Base-by-base conservation (phyloP, 1,140 invertebrate genomes). In the Drosophila navojoa region DNA sequence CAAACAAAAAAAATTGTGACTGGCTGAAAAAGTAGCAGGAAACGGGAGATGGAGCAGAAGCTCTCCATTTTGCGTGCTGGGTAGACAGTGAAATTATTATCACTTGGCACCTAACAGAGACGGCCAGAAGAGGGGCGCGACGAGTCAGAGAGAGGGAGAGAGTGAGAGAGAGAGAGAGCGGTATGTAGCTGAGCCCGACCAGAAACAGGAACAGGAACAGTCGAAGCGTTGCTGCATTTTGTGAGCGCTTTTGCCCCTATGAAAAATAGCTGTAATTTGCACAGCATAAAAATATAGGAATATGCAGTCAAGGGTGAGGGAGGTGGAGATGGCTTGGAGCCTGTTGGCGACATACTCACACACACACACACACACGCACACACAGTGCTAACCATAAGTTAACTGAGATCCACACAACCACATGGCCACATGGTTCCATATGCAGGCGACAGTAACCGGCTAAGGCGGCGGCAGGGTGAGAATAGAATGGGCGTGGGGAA, bases 231-330 rank as follows among this genome's bases (percentile, higher is more conserved):
- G 66, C 40, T 71, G 64, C 25, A 53, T 70, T 77, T 82, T 79
- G 63, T 64, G 50, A 84, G 77, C 84, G 84, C 84, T 89, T 67
- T 86, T 84, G 62, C 69, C 77, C 77, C 85, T 89, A 89, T 89
- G 84, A 89, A 89, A 89, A 89, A 89, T 89, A 89, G 79, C 84
- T 89, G 84, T 89, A 85, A 89, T 89, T 89, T 89, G 84, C 84
- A 89, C 84, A 89, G 84, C 84, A 89, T 89, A 89, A 89, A 89
- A 89, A 89, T 89, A 79, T 89, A 79, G 84, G 77, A 79, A 80
- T 72, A 82, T 79, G 71, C 69, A 47, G 69, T 44, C 11, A 25
- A 40, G 25, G 55, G n/a, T 35, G 52, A 0, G 11, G 10, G 15
- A 32, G 57, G 11, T n/a, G n/a, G n/a, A 16, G 7, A 38, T 25